Percentiles rank a stretch among this genome's conserved stretches.
Conservation (phyloP, 2,888 invertebrate species). For the Teinopalpus imperialis region DNA sequence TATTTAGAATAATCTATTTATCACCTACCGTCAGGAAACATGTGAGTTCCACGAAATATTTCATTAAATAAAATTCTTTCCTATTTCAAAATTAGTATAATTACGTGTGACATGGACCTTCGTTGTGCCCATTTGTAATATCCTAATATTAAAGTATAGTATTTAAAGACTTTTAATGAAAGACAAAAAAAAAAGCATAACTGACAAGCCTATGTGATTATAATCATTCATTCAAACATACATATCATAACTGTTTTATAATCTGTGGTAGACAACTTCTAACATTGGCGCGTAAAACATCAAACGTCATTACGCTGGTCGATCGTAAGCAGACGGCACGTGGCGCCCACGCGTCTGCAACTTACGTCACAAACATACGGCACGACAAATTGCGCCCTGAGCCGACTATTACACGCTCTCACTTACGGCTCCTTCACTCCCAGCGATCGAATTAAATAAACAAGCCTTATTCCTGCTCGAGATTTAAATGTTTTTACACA, state of each 20-base stretch:
- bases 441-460: constrained; percentile 22
- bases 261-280: constrained; percentile 2
- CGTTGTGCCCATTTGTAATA: too few relatives aligned
- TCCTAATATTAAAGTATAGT: too few relatives aligned
- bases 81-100: too few relatives aligned
- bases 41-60: too few relatives aligned
- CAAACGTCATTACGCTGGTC: constrained; percentile 38
- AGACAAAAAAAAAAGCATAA: too few relatives aligned
- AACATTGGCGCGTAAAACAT: constrained; percentile 28
- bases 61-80: too few relatives aligned
- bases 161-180: too few relatives aligned
- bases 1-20: too few relatives aligned
- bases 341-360: constrained; percentile 47
- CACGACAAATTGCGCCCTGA: constrained; percentile 36
- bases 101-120: too few relatives aligned
- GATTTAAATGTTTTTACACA: not conserved
- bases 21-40: too few relatives aligned
- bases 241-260: not conserved
- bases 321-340: constrained; percentile 53
- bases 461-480: constrained; percentile 9
- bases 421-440: constrained; percentile 18
- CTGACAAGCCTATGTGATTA: too few relatives aligned
- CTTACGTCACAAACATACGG: constrained; percentile 51
- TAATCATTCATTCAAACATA: too few relatives aligned
- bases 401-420: constrained; percentile 38